Evolutionary conservation across 2,888 invertebrate species (phyloP).

Genomic region (Oligia fasciuncula): DNA sequence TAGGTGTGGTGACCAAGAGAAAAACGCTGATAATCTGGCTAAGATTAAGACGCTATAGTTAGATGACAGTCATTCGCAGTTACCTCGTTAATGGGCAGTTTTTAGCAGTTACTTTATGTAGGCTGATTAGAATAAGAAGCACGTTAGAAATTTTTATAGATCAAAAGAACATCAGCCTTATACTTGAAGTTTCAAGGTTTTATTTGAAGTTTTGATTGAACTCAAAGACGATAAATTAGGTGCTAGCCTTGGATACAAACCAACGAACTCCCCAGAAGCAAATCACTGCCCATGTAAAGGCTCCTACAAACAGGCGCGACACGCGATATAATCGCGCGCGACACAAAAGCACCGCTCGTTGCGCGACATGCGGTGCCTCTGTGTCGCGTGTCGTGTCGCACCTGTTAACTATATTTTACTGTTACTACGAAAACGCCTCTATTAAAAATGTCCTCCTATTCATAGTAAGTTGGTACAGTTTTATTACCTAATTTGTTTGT

Average conservation of each 20-base stretch:
- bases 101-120: too few relatives aligned
- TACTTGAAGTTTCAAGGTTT: not conserved
- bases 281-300: not conserved
- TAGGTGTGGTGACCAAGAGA: too few relatives aligned
- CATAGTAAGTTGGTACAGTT: constrained; percentile 16
- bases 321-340: too few relatives aligned
- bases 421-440: not conserved
- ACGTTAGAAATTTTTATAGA: not conserved
- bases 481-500: constrained; percentile 63
- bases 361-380: too few relatives aligned
- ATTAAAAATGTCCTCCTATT: not conserved
- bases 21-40: too few relatives aligned
- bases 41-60: not conserved
- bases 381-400: too few relatives aligned
- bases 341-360: too few relatives aligned
- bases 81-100: too few relatives aligned
- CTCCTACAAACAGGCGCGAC: too few relatives aligned
- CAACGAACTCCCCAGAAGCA: not conserved
- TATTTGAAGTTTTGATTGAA: not conserved
- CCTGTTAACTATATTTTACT: not conserved
- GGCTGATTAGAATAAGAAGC: not conserved
- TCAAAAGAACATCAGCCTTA: not conserved
- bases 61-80: not conserved
- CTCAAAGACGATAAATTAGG: not conserved
- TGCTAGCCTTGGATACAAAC: not conserved